These are phyloP conservation scores for Sorex maritimensis DNA, from an alignment of 2,797 vertebrate species.

Conservation along the genomic window DNA sequence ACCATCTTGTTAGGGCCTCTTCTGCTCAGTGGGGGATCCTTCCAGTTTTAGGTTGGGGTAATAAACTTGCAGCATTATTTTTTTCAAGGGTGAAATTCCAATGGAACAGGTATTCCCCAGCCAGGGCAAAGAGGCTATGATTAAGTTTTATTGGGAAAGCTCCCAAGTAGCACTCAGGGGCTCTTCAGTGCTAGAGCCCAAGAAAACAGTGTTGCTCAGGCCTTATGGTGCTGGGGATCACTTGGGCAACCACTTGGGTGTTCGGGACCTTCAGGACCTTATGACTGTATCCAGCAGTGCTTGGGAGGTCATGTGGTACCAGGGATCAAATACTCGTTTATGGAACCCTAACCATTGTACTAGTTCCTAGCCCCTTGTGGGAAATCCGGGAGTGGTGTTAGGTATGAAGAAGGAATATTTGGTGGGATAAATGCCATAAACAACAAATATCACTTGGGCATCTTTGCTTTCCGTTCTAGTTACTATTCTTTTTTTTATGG, in stretches of 20 bases:
- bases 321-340: too few relatives aligned
- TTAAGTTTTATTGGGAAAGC: background rate
- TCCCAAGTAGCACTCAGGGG: too few relatives aligned
- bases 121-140: background rate
- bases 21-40: background rate
- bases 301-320: too few relatives aligned
- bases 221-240: too few relatives aligned
- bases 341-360: too few relatives aligned
- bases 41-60: constrained; percentile 18
- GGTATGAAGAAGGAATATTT: background rate
- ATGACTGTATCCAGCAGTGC: too few relatives aligned
- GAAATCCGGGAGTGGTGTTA: too few relatives aligned
- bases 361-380: too few relatives aligned
- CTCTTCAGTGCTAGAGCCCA: too few relatives aligned
- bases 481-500: background rate
- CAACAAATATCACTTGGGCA: constrained; percentile 15
- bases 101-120: background rate
- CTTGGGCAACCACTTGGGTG: too few relatives aligned
- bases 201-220: too few relatives aligned
- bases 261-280: too few relatives aligned
- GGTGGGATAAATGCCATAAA: background rate
- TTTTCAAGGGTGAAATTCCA: constrained; percentile 17
- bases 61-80: background rate
- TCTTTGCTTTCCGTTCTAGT: constrained; percentile 7
- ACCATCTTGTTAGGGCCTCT: background rate